phyloP scores from a whole-genome alignment of 2,888 invertebrate genomes.

The Nezara viridula region DNA sequence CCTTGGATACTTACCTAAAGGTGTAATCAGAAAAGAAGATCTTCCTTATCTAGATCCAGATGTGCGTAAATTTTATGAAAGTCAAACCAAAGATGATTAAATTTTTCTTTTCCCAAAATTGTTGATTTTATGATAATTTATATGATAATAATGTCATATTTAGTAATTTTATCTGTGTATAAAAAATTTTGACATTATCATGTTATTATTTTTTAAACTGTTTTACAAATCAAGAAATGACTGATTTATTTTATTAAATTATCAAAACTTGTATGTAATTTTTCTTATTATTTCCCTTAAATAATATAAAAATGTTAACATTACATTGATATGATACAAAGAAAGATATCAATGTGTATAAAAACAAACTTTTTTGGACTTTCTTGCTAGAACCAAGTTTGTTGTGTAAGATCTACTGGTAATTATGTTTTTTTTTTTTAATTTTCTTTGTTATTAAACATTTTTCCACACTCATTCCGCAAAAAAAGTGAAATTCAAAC shows the following conservation, averaged over 20 bases:
- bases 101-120: background rate
- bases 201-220: background rate
- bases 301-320: too few relatives aligned
- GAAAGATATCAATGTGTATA: background rate
- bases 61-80: slow-evolving; percentile 68
- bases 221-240: background rate
- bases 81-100: slow-evolving; percentile 32
- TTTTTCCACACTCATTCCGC: too few relatives aligned
- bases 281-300: background rate
- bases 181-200: background rate
- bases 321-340: background rate
- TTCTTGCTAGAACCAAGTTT: background rate
- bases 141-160: background rate
- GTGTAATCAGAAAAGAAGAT: slow-evolving; percentile 71
- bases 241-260: background rate
- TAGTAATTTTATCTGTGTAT: background rate
- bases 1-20: slow-evolving; percentile 74
- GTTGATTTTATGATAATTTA: background rate
- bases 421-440: too few relatives aligned
- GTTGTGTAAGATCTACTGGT: background rate
- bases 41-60: slow-evolving; percentile 70
- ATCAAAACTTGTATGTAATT: background rate
- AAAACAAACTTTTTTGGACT: too few relatives aligned
- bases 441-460: background rate
- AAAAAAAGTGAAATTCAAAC: too few relatives aligned